Conservation (phyloP, 2,888 invertebrate species). For the Corbicula japonica region DNA sequence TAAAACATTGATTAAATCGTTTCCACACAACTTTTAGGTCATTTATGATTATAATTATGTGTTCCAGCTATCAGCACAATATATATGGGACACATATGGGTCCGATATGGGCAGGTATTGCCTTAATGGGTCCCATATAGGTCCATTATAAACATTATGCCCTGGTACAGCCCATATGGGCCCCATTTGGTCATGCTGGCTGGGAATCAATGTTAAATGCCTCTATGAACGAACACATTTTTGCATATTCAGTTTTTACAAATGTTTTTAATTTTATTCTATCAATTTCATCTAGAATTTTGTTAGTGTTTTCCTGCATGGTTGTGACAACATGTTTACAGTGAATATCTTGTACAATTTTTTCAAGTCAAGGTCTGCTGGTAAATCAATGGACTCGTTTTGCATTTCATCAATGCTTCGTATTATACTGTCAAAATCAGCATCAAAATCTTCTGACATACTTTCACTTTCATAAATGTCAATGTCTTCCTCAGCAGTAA, state of each 20-base stretch:
- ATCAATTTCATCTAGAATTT: not conserved
- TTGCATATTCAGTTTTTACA: not conserved
- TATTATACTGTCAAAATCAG: not conserved
- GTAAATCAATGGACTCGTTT: conserved; percentile 1
- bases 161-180: too few relatives aligned
- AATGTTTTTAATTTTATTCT: not conserved
- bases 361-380: not conserved
- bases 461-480: not conserved
- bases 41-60: too few relatives aligned
- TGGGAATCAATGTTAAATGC: too few relatives aligned
- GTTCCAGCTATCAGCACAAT: too few relatives aligned
- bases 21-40: too few relatives aligned
- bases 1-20: too few relatives aligned
- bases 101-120: too few relatives aligned
- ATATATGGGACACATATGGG: too few relatives aligned
- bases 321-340: conserved; percentile 7
- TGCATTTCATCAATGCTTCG: conserved; percentile 4
- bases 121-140: too few relatives aligned
- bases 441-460: not conserved
- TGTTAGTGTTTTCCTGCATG: not conserved
- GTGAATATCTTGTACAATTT: not conserved
- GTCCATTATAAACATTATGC: too few relatives aligned
- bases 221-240: too few relatives aligned
- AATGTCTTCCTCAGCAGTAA: not conserved
- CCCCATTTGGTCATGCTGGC: too few relatives aligned